Evolutionary conservation across 1,140 invertebrate genomes (phyloP), one percentile per base, ranked within the genome.

Genomic region (Microplitis mediator): DNA sequence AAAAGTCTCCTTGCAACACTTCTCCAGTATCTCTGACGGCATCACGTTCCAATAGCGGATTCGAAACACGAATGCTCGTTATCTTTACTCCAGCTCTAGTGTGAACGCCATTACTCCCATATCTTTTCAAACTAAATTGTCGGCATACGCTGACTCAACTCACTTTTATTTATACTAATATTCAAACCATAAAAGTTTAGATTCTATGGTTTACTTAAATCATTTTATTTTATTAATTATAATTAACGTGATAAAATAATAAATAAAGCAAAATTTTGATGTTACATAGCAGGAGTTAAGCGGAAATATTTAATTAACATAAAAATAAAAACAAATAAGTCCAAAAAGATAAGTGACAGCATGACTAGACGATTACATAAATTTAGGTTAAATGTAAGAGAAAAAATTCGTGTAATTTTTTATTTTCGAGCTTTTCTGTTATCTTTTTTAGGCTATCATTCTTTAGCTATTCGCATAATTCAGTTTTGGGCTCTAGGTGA

Each of bases 21-120:
- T 36, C 50, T 52, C 23, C 34, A 14, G 62, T 67, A 74, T 70
- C 68, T 74, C 62, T 36, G 45, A 58, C 5, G 36, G 45, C 63
- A 64, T 71, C 69, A 71, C 63, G 69, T 74, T 71, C 60, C 39
- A 31, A 64, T 73, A 68, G 61, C 39, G 45, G 56, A 74, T 74
- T 74, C 69, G 63, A 71, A 74, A 74, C 54, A 74, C 69, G 73
- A 58, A 67, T 51, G 45, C 60, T 74, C 73, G 69, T 74, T 74
- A 74, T 71, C 58, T 31, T 13, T 16, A 14, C 9, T 23, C 35
- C 36, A 14, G 16, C 39, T 8, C 36, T 45, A 11, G 39, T 45
- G 60, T 62, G 60, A 32, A 62, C 35, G 31, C 13, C 31, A 62
- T 62, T 62, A 62, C 35, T n/a, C 56, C 56, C n/a, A 16, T 58